phyloP scores from a whole-genome alignment of 2,113 vertebrate genomes.

The Boulengeromyrus knoepffleri region DNA sequence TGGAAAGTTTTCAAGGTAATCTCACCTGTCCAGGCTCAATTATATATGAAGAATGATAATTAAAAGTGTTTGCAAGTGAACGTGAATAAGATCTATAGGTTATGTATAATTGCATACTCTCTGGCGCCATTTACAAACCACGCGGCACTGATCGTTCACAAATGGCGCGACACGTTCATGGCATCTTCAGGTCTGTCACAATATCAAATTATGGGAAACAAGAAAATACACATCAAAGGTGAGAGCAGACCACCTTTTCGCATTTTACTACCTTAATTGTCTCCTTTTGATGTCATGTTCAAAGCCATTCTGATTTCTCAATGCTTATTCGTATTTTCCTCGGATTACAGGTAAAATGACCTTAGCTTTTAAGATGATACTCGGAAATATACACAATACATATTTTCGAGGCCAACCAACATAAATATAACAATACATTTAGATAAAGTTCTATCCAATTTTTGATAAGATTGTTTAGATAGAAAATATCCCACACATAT shows the following conservation, averaged over 20 bases:
- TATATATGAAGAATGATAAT: not conserved
- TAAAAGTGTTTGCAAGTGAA: not conserved
- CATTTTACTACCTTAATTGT: constrained; percentile 48
- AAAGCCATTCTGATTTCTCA: constrained; percentile 44
- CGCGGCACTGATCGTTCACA: not conserved
- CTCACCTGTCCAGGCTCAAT: not conserved
- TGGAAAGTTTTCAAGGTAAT: not conserved
- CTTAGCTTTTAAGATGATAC: constrained; percentile 35
- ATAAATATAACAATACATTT: not conserved
- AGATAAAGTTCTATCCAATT: not conserved
- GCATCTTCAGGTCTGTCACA: not conserved
- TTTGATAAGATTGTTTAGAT: not conserved
- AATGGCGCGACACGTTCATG: not conserved
- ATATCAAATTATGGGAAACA: constrained; percentile 32
- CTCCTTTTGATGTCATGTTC: constrained; percentile 60
- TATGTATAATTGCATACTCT: not conserved
- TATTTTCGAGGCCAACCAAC: not conserved
- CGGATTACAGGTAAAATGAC: constrained; percentile 38
- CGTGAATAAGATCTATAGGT: not conserved
- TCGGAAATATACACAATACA: constrained; percentile 22
- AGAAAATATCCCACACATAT: not conserved
- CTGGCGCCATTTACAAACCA: not conserved
- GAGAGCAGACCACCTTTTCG: constrained; percentile 43
- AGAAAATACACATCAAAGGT: constrained; percentile 57
- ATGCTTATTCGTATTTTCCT: constrained; percentile 27